Percentiles rank a stretch among this genome's conserved stretches.
These are phyloP conservation scores for Drosophila ficusphila DNA, from an alignment of 1,140 invertebrate species.

Conservation along the genomic window DNA sequence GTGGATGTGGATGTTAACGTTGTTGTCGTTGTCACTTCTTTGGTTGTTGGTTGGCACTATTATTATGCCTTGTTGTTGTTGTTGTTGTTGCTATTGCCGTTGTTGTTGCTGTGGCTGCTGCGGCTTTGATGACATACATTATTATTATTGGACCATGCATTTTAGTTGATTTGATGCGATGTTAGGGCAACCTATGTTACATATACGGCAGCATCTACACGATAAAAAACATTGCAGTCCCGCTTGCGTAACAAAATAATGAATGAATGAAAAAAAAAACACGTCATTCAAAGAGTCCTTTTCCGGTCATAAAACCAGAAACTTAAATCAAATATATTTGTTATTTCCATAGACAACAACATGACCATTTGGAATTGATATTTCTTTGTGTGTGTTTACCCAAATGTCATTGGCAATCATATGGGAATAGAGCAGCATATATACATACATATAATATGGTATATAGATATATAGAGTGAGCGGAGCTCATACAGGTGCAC, in stretches of 20 bases:
- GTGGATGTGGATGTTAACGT: background rate
- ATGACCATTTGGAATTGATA: background rate
- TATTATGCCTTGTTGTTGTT: constrained; percentile 10
- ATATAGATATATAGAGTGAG: background rate
- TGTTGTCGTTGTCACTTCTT: constrained; percentile 1
- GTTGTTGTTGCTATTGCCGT: constrained; percentile 1
- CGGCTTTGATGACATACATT: constrained; percentile 50
- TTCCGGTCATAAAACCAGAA: no score
- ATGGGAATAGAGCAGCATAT: background rate
- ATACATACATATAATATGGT: background rate
- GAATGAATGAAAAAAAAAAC: no score
- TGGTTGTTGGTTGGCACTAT: constrained; percentile 22
- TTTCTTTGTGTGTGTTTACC: background rate
- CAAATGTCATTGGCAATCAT: constrained; percentile 17
- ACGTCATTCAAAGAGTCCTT: background rate
- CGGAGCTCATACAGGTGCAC: constrained; percentile 4
- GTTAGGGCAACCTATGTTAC: background rate
- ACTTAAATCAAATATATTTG: background rate
- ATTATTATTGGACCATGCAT: constrained; percentile 51
- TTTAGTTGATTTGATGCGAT: constrained; percentile 63
- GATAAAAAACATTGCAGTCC: background rate
- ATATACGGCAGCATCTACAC: constrained; percentile 3
- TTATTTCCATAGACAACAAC: no score
- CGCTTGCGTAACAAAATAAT: no score
- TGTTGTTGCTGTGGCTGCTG: constrained; percentile 14